These are phyloP conservation scores for Zoanthus sansibaricus DNA, from an alignment of 92 coral and sea anemone species.

Conservation along the genomic window DNA sequence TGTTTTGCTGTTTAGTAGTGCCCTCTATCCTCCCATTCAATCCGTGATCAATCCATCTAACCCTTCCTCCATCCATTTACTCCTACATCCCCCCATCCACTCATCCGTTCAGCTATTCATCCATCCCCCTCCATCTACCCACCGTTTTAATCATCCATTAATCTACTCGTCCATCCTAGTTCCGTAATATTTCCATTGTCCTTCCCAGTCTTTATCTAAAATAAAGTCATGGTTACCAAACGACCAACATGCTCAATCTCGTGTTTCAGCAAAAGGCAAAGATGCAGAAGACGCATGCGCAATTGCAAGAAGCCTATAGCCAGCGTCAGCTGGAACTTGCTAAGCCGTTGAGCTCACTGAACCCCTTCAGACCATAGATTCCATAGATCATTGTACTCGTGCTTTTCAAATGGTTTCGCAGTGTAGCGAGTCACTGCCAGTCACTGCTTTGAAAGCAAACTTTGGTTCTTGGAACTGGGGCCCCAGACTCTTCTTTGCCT, in stretches of 20 bases:
- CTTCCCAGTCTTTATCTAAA: neutral
- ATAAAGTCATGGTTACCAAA: neutral
- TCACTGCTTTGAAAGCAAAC: no score
- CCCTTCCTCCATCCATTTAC: neutral
- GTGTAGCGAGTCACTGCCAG: no score
- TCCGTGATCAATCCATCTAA: neutral
- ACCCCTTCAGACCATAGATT: no score
- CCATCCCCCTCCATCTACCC: neutral
- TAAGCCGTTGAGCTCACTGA: no score
- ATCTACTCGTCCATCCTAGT: neutral
- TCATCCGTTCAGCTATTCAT: neutral
- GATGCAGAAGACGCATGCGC: constrained; percentile 94
- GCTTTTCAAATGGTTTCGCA: no score
- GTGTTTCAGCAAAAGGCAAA: constrained; percentile 82
- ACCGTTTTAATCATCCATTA: neutral
- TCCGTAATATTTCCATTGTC: neutral
- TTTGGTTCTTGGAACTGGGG: no score
- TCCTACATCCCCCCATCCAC: no score
- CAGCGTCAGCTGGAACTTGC: constrained; percentile 93
- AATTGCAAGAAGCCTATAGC: constrained; percentile 91
- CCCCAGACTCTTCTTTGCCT: no score
- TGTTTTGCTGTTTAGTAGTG: no score
- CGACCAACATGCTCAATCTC: neutral
- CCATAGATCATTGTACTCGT: no score
- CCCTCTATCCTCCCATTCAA: no score